These are phyloP conservation scores for Papilio gigon DNA, from an alignment of 2,888 invertebrate species.

Conservation along the genomic window DNA sequence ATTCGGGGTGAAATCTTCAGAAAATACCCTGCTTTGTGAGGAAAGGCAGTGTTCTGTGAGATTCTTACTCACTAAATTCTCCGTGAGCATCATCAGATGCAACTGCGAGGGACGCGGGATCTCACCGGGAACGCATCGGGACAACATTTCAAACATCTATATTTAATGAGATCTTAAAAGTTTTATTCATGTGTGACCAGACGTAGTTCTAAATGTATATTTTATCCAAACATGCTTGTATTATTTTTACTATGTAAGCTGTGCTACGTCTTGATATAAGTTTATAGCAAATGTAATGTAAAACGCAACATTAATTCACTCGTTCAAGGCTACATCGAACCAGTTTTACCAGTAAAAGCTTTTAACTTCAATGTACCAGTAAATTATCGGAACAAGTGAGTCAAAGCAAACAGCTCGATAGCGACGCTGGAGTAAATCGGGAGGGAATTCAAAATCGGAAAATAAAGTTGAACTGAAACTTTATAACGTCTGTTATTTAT, in stretches of 20 bases:
- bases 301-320: neutral
- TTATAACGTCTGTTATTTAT: neutral
- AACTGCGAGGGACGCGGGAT: too few relatives aligned
- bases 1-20: too few relatives aligned
- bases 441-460: neutral
- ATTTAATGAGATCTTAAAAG: too few relatives aligned
- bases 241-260: neutral
- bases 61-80: too few relatives aligned
- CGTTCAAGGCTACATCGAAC: neutral
- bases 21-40: too few relatives aligned
- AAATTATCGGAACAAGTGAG: neutral
- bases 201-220: too few relatives aligned
- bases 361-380: neutral
- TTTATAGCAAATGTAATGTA: neutral
- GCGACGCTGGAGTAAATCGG: neutral
- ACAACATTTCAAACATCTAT: too few relatives aligned
- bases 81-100: too few relatives aligned
- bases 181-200: too few relatives aligned
- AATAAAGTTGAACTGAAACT: neutral
- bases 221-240: too few relatives aligned
- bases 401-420: slow-evolving; percentile 5
- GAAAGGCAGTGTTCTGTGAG: too few relatives aligned
- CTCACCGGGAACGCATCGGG: too few relatives aligned
- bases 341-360: slow-evolving; percentile 9
- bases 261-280: neutral